phyloP scores from a whole-genome alignment of 2,113 vertebrate genomes.

The Diglossa brunneiventris region DNA sequence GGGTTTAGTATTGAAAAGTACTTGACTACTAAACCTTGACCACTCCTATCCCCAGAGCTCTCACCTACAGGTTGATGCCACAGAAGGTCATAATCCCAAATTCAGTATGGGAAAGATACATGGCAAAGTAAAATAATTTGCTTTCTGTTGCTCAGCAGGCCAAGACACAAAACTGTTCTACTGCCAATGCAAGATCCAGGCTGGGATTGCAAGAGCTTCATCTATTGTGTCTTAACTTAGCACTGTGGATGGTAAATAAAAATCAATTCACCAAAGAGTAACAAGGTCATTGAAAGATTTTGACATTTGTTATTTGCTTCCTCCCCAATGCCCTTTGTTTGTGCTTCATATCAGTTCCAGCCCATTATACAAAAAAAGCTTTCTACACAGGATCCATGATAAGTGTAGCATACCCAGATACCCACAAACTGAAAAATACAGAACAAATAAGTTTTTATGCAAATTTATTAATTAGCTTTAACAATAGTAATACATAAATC shows the following conservation, averaged over 20 bases:
- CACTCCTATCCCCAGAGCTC: not conserved
- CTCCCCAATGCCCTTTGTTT: not conserved
- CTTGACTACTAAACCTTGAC: not conserved
- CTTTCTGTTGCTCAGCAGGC: not conserved
- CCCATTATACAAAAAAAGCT: not conserved
- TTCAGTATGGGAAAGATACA: not conserved
- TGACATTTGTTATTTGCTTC: not conserved
- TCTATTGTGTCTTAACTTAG: not conserved
- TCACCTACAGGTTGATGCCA: not conserved
- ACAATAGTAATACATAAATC: constrained; percentile 56
- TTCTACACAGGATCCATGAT: not conserved
- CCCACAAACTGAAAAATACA: not conserved
- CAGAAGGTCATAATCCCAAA: not conserved
- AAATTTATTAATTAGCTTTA: constrained; percentile 62
- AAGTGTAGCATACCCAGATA: not conserved
- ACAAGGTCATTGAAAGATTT: not conserved
- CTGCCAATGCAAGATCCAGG: not conserved
- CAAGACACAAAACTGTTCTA: not conserved
- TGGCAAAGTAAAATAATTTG: not conserved
- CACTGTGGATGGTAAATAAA: not conserved
- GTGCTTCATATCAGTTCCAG: not conserved
- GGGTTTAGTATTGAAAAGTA: not conserved
- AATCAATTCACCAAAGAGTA: not conserved
- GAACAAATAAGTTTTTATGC: not conserved
- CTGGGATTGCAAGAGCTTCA: not conserved